phyloP scores from a whole-genome alignment of 2,797 vertebrate species.

The Neopelma chrysocephalum region DNA sequence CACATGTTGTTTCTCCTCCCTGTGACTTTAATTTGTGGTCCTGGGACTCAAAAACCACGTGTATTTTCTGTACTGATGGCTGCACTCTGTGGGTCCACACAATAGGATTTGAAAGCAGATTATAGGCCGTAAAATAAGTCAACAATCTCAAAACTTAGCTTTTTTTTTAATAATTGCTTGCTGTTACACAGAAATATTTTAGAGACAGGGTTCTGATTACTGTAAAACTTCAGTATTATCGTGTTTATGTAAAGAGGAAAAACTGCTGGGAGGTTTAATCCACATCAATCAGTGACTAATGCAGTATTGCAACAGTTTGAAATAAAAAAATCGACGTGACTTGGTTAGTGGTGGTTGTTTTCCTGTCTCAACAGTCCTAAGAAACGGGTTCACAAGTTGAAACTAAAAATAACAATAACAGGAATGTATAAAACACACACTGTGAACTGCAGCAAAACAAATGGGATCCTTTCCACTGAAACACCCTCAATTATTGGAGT shows the following conservation, averaged over 20 bases:
- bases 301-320: not conserved
- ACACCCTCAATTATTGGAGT: not conserved
- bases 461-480: not conserved
- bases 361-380: not conserved
- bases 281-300: not conserved
- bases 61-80: not conserved
- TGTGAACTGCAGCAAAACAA: not conserved
- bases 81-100: not conserved
- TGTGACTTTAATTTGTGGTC: not conserved
- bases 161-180: not conserved
- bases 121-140: not conserved
- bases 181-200: not conserved
- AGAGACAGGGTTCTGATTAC: not conserved
- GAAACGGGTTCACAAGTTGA: not conserved
- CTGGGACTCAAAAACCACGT: not conserved
- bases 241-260: not conserved
- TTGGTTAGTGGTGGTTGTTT: not conserved
- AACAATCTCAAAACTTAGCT: not conserved
- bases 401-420: not conserved
- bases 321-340: not conserved
- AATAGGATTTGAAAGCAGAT: not conserved
- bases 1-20: not conserved
- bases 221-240: not conserved
- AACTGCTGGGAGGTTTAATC: not conserved
- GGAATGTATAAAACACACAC: accelerated